A percentile compares a stretch with the other conserved stretches of the same genome.
These are phyloP conservation scores for Carduelis carduelis DNA, from an alignment of 2,797 vertebrate species.

Conservation along the genomic window DNA sequence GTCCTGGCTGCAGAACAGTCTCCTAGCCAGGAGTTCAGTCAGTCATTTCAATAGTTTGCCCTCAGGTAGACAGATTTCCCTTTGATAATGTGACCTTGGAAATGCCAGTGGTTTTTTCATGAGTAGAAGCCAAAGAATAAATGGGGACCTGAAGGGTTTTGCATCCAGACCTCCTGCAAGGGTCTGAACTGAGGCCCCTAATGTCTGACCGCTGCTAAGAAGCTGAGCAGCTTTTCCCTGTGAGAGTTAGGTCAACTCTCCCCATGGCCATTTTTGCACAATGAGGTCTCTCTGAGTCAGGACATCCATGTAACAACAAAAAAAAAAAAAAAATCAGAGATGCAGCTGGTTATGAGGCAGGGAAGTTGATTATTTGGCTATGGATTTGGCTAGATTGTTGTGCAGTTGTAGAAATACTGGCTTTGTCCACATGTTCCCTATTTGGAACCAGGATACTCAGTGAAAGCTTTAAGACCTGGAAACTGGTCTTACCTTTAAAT, in stretches of 20 bases:
- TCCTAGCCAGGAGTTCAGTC: not conserved
- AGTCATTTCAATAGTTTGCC: not conserved
- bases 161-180: not conserved
- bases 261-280: not conserved
- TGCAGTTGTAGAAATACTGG: not conserved
- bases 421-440: not conserved
- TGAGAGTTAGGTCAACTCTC: not conserved
- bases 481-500: not conserved
- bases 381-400: not conserved
- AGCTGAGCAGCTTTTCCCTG: not conserved
- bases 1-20: not conserved
- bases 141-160: not conserved
- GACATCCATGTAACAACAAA: not conserved
- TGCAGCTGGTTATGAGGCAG: not conserved
- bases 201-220: not conserved
- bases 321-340: not conserved
- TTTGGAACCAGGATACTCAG: not conserved
- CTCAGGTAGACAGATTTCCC: not conserved
- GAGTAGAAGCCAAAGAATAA: not conserved
- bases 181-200: not conserved
- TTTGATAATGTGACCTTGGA: not conserved
- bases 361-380: not conserved
- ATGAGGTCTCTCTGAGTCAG: not conserved
- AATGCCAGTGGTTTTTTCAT: not conserved
- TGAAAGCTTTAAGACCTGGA: not conserved